Evolutionary conservation across 2,113 vertebrate genomes (phyloP), one percentile per base, ranked within the genome.

Genomic region (Hippocampus comes): DNA sequence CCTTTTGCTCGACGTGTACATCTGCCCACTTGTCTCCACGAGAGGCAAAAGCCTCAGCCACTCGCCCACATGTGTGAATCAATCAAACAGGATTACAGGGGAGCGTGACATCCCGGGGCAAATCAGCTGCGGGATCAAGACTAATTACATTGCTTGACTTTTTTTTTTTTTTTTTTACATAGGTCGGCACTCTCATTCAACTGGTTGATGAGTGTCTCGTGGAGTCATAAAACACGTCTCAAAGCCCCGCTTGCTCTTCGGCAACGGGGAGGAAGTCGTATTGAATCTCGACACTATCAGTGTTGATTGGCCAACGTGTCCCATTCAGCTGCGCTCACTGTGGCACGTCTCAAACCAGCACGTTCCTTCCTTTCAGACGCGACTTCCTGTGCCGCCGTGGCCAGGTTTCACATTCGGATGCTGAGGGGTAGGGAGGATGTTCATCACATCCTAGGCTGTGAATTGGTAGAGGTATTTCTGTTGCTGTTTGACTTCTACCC

Each of bases 101-200:
- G 49, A 69, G 60, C 82, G 38, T 76, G 53, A 74, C n/a, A 65
- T 72, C 88, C 84, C 1, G 64, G 34, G 83, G 87, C 86, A 5
- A 80, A 77, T 88, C 87, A 88, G 86, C 74, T 90, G 90, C 77
- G 81, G 60, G 75, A 75, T 86, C 81, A 82, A 81, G 66, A 80
- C 64, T 67, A 70, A 86, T 86, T 80, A 68, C 70, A 57, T 82
- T 71, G 71, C 56, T 2, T 20, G 71, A 74, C 61, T 86, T 68
- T 46, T 30, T 38, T 38, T 34, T 34, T 34, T 34, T 34, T 34
- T 38, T 38, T 74, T 79, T 72, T 64, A 72, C 43, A 27, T 78
- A 73, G 60, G 76, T 77, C 67, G 60, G 25, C 68, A 25, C 72
- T 1, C 68, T 76, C 18, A 1, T 60, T 77, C 79, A 64, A 73